These are phyloP conservation scores for Corynorhinus townsendii DNA, from an alignment of 2,113 vertebrate species.

Conservation along the genomic window DNA sequence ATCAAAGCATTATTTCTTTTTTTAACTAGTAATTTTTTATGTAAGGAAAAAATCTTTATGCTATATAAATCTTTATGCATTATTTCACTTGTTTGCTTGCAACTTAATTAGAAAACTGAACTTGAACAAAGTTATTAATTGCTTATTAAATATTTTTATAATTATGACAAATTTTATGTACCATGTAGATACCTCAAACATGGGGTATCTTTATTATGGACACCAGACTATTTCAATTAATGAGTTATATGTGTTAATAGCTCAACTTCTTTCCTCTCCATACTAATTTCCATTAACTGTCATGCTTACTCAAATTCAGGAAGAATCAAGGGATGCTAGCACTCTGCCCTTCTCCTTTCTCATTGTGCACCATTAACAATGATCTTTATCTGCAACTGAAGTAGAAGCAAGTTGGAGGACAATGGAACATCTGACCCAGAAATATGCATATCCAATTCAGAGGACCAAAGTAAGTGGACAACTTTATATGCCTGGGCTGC, in stretches of 20 bases:
- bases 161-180: not conserved
- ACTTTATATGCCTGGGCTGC: not conserved
- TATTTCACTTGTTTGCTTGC: not conserved
- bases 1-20: not conserved
- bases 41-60: not conserved
- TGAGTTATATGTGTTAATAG: not conserved
- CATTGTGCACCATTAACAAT: not conserved
- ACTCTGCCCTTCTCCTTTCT: not conserved
- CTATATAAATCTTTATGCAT: not conserved
- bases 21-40: not conserved
- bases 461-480: not conserved
- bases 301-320: not conserved
- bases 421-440: not conserved
- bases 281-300: not conserved
- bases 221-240: not conserved
- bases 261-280: not conserved
- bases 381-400: not conserved
- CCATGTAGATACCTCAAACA: not conserved
- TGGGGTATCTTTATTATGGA: not conserved
- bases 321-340: not conserved
- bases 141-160: not conserved
- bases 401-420: not conserved
- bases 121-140: not conserved
- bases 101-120: not conserved
- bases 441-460: not conserved